These are phyloP conservation scores for Cephus cinctus DNA, from an alignment of 1,140 invertebrate genomes.

Conservation along the genomic window DNA sequence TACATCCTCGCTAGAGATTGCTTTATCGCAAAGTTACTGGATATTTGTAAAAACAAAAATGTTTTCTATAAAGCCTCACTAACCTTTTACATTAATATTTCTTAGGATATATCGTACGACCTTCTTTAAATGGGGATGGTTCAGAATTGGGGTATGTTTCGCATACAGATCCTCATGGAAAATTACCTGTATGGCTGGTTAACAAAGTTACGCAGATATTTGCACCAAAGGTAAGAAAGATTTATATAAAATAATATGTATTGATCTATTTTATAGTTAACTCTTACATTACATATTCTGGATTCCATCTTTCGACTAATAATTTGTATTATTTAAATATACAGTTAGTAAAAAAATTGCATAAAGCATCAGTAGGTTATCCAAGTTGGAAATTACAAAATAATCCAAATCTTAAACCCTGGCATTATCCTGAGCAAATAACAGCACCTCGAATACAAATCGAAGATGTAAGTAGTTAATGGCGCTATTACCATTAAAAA, in stretches of 20 bases:
- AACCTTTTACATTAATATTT: background rate
- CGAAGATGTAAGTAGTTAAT: constrained; percentile 62
- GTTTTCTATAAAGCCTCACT: background rate
- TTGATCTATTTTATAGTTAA: constrained; percentile 11
- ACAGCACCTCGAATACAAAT: constrained; percentile 66
- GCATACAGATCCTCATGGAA: constrained; percentile 85
- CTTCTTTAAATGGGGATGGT: constrained; percentile 58
- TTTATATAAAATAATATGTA: constrained; percentile 3
- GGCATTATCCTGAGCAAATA: constrained; percentile 84
- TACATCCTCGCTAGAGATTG: constrained; percentile 25
- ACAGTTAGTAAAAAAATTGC: constrained; percentile 72
- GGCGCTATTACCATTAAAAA: constrained; percentile 1
- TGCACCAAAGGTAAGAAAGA: constrained; percentile 68
- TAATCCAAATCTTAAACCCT: constrained; percentile 78
- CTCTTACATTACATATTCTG: constrained; percentile 10
- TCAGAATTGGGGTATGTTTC: constrained; percentile 83
- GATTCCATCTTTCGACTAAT: background rate
- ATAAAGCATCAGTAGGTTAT: constrained; percentile 78
- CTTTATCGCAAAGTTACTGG: no score
- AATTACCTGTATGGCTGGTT: constrained; percentile 84
- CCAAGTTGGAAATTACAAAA: constrained; percentile 76
- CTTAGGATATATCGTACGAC: constrained; percentile 56
- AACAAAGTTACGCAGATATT: constrained; percentile 86
- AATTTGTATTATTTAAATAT: constrained; percentile 19
- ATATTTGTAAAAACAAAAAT: background rate